Conservation (phyloP, 2,888 invertebrate species). For the Cephus nigrinus region DNA sequence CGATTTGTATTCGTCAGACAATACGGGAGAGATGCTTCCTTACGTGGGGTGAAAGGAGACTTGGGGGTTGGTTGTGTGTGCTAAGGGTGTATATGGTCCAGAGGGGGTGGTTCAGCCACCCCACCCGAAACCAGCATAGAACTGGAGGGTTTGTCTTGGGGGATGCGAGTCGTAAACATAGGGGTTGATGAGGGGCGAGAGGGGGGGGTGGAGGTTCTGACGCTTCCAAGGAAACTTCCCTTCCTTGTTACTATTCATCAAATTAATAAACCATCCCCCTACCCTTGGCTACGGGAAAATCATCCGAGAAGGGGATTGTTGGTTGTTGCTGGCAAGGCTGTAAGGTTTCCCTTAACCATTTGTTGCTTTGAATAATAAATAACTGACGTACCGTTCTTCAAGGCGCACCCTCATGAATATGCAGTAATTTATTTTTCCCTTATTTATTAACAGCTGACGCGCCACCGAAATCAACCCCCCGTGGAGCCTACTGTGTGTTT, state of each 20-base stretch:
- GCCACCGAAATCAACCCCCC: background rate
- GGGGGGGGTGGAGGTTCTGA: constrained; percentile 8
- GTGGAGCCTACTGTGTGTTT: accelerated
- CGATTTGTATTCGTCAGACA: constrained; percentile 47
- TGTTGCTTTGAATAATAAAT: background rate
- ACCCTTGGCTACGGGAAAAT: background rate
- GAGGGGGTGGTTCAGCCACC: background rate
- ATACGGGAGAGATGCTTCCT: constrained; percentile 28
- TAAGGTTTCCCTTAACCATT: background rate
- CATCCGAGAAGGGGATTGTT: background rate
- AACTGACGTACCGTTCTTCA: background rate
- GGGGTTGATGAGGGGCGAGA: too few species aligned
- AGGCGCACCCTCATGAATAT: background rate
- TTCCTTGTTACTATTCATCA: constrained; percentile 45
- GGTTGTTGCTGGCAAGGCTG: background rate
- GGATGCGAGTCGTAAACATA: background rate
- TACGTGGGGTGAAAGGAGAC: background rate
- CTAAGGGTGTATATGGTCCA: background rate
- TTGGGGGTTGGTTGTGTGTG: background rate
- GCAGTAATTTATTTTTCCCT: background rate
- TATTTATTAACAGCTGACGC: background rate
- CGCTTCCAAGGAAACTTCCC: constrained; percentile 32
- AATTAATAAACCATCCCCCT: constrained; percentile 42
- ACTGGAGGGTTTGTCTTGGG: background rate
- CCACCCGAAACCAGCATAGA: background rate